Base-by-base conservation (phyloP, 2,797 vertebrate species). In the Pipistrellus pygmaeus region DNA sequence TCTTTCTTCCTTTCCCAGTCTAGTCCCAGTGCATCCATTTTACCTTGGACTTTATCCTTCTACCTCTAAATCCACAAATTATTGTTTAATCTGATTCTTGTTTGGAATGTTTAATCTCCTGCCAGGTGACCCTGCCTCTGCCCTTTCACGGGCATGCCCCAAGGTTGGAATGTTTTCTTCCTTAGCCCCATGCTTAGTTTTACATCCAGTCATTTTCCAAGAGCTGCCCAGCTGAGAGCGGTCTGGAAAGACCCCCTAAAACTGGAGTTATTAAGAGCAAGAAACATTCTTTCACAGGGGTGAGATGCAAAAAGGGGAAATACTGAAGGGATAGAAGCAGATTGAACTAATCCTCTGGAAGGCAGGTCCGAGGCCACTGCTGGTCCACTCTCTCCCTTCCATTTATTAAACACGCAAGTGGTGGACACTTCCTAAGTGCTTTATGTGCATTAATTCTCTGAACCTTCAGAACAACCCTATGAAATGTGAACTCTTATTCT, bases 1-100 rank as follows among this genome's bases (percentile, higher is more conserved):
- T 84, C 53, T 73, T 25, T 90, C 73, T 21, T 78, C 72, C 44
- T 90, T 83, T 62, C 41, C 46, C 64, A 64, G 41, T 90, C 78
- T 18, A 64, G 76, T 69, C 41, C 20, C 27, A 71, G 90, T 20
- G 25, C 35, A 44, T 64, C 55, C 35, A 72, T 55, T 53, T 51
- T 60, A 91, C 80, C 18, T 46, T 62, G 81, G 48, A 86, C 95
- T 93, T 93, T 86, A 85, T 72, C 88, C 80, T 87, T 92, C 89
- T 60, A 48, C 51, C 72, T 93, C 66, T 86, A 93, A 95, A 89
- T 35, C 81, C 66, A 77, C 69, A 86, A 86, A 90, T 68, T 77
- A 89, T 41, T 66, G 81, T 95, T 86, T 86, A 89, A 81, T 64
- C 89, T 48, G 57, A 21, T 83, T 75, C 71, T 68, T 87, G 62